Evolutionary conservation across 2,797 vertebrate species (phyloP).

Genomic region (Pantherophis alleghaniensis): DNA sequence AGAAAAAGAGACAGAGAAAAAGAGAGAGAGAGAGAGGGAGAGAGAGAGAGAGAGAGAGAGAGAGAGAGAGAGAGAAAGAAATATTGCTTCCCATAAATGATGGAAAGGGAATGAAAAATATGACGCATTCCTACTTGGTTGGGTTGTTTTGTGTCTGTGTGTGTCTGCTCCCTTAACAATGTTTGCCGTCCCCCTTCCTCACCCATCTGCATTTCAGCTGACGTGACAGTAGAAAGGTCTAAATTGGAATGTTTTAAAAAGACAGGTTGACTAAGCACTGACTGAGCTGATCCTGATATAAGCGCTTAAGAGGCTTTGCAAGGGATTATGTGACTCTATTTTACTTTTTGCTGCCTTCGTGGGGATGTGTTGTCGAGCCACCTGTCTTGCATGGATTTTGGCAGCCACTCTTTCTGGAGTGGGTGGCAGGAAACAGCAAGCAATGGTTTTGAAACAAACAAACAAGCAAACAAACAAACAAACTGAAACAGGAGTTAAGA

Average conservation of each 20-base stretch:
- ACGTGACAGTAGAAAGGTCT: constrained; percentile 40
- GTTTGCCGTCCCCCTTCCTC: not conserved
- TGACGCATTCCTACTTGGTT: not conserved
- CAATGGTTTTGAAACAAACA: not conserved
- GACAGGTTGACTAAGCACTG: constrained; percentile 57
- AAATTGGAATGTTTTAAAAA: constrained; percentile 61
- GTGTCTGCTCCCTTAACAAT: not conserved
- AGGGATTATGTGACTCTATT: constrained; percentile 70
- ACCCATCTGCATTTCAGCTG: constrained; percentile 40
- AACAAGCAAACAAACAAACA: constrained; percentile 38
- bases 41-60: too few species aligned
- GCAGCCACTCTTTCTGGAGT: not conserved
- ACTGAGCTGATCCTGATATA: constrained; percentile 69
- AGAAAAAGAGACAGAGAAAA: too few species aligned
- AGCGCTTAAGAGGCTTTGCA: constrained; percentile 74
- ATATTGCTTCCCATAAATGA: not conserved
- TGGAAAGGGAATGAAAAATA: not conserved
- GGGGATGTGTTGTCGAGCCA: constrained; percentile 21
- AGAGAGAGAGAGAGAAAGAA: too few species aligned
- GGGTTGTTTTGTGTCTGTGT: not conserved
- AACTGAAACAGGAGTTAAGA: not conserved
- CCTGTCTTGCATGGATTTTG: not conserved
- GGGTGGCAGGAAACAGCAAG: constrained; percentile 7
- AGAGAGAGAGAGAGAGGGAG: too few species aligned
- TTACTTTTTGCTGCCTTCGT: constrained; percentile 64